These are phyloP conservation scores for Drosophila monieri DNA, from an alignment of 2,888 invertebrate species.

Conservation along the genomic window DNA sequence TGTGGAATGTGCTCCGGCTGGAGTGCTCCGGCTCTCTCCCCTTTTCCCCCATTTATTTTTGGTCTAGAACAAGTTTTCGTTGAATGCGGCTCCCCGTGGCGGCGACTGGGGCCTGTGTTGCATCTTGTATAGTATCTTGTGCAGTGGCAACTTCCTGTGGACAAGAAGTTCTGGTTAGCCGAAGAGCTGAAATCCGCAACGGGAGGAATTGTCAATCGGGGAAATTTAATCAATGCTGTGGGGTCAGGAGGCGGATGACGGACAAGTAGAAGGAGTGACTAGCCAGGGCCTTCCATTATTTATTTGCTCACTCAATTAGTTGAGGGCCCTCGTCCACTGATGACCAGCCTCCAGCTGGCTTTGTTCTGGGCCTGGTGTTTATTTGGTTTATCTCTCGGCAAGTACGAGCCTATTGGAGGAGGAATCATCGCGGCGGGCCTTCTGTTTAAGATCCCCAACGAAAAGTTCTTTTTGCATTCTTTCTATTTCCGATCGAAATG, in stretches of 20 bases:
- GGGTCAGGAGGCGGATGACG: constrained; percentile 17
- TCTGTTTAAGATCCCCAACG: constrained; percentile 56
- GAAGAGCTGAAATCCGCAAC: constrained; percentile 33
- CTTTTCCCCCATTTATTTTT: constrained; percentile 59
- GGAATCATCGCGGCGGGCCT: constrained; percentile 48
- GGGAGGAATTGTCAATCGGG: constrained; percentile 37
- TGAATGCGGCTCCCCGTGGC: constrained; percentile 28
- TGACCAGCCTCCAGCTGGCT: constrained; percentile 26
- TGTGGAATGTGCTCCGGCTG: constrained; percentile 42
- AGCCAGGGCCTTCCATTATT: constrained; percentile 39
- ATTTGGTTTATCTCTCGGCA: constrained; percentile 55
- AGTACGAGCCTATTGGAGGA: constrained; percentile 5
- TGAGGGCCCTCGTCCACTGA: constrained; percentile 49
- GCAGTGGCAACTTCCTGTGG: constrained; percentile 78
- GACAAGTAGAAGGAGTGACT: constrained; percentile 3
- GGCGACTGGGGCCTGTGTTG: constrained; percentile 20
- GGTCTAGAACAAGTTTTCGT: constrained; percentile 66
- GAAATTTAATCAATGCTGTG: constrained; percentile 37
- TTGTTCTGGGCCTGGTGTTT: constrained; percentile 56
- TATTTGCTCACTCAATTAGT: constrained; percentile 79
- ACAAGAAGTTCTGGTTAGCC: constrained; percentile 51
- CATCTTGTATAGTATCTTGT: constrained; percentile 47
- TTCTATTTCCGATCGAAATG: constrained; percentile 52
- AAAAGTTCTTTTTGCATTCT: constrained; percentile 54
- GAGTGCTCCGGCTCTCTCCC: constrained; percentile 15